These are phyloP conservation scores for Conops quadrifasciatus DNA, from an alignment of 2,888 invertebrate species.

Conservation along the genomic window DNA sequence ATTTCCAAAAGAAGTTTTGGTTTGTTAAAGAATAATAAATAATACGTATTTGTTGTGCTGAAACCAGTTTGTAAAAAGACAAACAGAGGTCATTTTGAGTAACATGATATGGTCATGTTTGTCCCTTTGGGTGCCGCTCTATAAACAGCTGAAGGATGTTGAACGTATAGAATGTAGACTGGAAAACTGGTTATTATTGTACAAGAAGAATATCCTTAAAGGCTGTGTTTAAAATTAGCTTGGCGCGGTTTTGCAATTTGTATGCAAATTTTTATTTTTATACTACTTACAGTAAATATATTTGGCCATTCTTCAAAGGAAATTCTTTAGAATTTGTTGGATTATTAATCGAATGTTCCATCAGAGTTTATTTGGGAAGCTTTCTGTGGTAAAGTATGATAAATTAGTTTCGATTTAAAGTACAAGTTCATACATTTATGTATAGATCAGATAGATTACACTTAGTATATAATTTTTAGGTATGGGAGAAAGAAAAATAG, in stretches of 20 bases:
- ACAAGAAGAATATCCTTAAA: not conserved
- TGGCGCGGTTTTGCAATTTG: constrained; percentile 37
- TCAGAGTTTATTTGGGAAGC: too few relatives aligned
- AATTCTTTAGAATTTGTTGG: not conserved
- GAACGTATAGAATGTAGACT: not conserved
- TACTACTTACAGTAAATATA: constrained; percentile 14
- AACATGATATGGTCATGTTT: constrained; percentile 36
- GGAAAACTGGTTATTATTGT: not conserved
- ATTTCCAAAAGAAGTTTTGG: not conserved
- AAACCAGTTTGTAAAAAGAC: not conserved
- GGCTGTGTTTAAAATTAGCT: constrained; percentile 24
- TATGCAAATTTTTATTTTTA: constrained; percentile 32
- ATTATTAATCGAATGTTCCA: too few relatives aligned
- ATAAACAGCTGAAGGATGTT: not conserved
- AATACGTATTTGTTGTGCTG: not conserved
- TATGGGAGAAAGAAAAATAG: too few relatives aligned
- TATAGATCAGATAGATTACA: too few relatives aligned
- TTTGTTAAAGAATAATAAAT: constrained; percentile 1
- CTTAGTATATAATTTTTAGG: too few relatives aligned
- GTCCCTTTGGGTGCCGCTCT: not conserved
- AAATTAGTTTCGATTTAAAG: too few relatives aligned
- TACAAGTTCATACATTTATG: too few relatives aligned
- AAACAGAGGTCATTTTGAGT: constrained; percentile 27
- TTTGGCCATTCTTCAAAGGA: not conserved
- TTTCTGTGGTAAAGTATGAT: not conserved